Evolutionary conservation across 2,797 vertebrate genomes (phyloP).

Genomic region (Anguilla marmorata): DNA sequence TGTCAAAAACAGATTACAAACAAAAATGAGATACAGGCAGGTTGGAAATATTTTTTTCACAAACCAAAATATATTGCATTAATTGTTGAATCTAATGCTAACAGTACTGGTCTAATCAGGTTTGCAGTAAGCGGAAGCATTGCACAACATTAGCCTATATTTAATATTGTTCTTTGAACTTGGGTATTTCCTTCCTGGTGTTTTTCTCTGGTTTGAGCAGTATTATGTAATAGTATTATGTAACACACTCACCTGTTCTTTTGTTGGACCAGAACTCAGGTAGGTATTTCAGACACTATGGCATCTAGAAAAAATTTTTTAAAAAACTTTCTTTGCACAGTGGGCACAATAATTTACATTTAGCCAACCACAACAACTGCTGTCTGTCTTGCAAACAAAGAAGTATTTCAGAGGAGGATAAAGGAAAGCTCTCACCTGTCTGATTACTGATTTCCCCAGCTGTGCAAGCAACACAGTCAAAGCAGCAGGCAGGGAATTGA

Average conservation of each 20-base stretch:
- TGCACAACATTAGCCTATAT: no score
- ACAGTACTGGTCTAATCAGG: no score
- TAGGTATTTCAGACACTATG: constrained; percentile 68
- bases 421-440: constrained; percentile 62
- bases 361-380: background rate
- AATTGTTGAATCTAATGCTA: no score
- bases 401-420: background rate
- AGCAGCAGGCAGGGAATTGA: constrained; percentile 76
- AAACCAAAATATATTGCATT: background rate
- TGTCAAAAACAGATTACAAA: background rate
- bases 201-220: constrained; percentile 60
- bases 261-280: constrained; percentile 77
- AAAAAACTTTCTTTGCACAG: background rate
- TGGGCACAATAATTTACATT: background rate
- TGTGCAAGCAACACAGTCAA: constrained; percentile 79
- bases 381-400: background rate
- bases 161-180: constrained; percentile 37
- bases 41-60: background rate
- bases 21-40: background rate
- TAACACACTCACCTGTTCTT: constrained; percentile 67
- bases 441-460: constrained; percentile 81
- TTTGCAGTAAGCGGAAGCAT: no score
- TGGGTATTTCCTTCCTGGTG: constrained; percentile 56
- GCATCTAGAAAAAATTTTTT: constrained; percentile 61
- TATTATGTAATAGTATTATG: constrained; percentile 67